Percentiles rank a stretch among this genome's conserved stretches.
These are phyloP conservation scores for Nautilus pompilius DNA, from an alignment of 1,140 invertebrate genomes.

Conservation along the genomic window DNA sequence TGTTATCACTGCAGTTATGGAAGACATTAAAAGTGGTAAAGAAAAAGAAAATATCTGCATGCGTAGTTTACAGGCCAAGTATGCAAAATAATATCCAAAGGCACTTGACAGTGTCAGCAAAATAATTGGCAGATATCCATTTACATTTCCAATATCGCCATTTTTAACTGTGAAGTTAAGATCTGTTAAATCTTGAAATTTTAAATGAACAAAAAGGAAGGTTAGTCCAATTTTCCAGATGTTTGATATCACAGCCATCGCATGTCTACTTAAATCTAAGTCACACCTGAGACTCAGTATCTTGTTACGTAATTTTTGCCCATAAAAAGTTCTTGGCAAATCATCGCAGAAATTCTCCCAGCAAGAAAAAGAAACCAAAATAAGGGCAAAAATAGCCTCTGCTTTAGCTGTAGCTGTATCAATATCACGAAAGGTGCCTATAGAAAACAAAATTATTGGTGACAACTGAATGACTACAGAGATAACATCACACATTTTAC, in stretches of 20 bases:
- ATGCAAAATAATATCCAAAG: conserved; percentile 30
- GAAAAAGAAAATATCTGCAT: conserved; percentile 40
- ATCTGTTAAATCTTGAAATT: too few relatives aligned
- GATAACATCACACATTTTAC: too few relatives aligned
- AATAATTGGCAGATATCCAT: too few relatives aligned
- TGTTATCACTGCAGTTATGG: conserved; percentile 28
- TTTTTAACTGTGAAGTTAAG: too few relatives aligned
- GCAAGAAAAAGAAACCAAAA: conserved; percentile 87
- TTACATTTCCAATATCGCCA: too few relatives aligned
- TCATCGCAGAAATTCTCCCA: conserved; percentile 93
- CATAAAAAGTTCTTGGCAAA: too few relatives aligned
- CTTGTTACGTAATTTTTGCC: conserved; percentile 13
- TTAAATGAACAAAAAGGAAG: too few relatives aligned
- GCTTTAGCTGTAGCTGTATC: too few relatives aligned
- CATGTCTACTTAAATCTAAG: conserved; percentile 22
- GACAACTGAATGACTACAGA: too few relatives aligned
- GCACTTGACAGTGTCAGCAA: conserved; percentile 10
- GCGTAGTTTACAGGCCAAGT: conserved; percentile 37
- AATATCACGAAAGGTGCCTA: too few relatives aligned
- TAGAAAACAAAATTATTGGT: too few relatives aligned
- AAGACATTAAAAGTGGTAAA: conserved; percentile 28
- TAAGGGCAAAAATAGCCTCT: too few relatives aligned
- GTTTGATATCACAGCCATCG: conserved; percentile 13
- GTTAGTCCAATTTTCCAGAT: conserved; percentile 28
- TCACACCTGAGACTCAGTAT: conserved; percentile 22